These are phyloP conservation scores for Periophthalmodon schlosseri DNA, from an alignment of 2,113 vertebrate species.

Conservation along the genomic window DNA sequence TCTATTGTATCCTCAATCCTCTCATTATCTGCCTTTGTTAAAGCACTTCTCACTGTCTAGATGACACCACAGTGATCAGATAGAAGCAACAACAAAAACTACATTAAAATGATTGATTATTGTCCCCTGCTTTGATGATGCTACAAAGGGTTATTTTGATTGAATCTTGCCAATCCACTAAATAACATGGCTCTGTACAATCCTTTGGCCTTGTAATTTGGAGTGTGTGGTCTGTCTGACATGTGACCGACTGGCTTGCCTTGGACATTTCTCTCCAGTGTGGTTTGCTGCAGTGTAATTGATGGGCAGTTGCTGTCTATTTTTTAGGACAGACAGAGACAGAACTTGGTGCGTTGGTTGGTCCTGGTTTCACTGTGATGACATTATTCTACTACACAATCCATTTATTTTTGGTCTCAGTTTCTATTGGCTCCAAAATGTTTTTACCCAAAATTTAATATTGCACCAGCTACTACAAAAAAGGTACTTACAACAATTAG, in stretches of 20 bases:
- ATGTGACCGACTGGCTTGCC: slow-evolving; percentile 29
- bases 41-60: neutral
- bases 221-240: slow-evolving; percentile 27
- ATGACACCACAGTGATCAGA: neutral
- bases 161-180: slow-evolving; percentile 37
- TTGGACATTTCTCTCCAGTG: slow-evolving; percentile 20
- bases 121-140: neutral
- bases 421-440: slow-evolving; percentile 16
- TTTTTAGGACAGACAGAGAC: slow-evolving; percentile 50
- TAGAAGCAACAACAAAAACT: neutral
- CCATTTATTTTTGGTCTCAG: slow-evolving; percentile 39
- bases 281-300: slow-evolving; percentile 65
- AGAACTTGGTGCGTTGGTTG: slow-evolving; percentile 54
- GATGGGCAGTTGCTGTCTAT: slow-evolving; percentile 50
- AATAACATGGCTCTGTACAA: slow-evolving; percentile 28
- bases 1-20: neutral
- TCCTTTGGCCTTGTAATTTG: slow-evolving; percentile 35
- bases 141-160: slow-evolving; percentile 33
- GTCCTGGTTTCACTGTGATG: slow-evolving; percentile 51
- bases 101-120: neutral
- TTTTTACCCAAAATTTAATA: neutral
- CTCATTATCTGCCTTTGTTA: neutral
- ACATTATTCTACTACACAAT: slow-evolving; percentile 16
- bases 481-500: neutral
- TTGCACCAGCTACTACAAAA: neutral